Conservation (phyloP, 2,888 invertebrate species). For the Patella depressa region DNA sequence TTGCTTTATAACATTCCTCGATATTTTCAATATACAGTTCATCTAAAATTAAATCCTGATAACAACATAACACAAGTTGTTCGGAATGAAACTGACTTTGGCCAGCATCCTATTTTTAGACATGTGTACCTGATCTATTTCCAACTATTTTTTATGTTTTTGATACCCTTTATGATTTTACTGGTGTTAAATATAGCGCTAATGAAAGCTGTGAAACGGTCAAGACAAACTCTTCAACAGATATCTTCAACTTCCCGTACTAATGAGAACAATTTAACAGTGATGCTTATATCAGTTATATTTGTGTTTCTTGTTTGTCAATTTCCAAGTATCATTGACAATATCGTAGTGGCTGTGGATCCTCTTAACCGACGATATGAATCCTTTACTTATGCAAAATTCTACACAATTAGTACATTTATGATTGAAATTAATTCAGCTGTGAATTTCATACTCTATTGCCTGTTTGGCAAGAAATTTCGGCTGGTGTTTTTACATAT, state of each 20-base stretch:
- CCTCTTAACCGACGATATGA: constrained; percentile 12
- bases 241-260: constrained; percentile 40
- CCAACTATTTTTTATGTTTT: constrained; percentile 65
- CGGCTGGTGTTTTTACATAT: constrained; percentile 46
- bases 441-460: constrained; percentile 60
- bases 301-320: constrained; percentile 94
- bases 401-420: constrained; percentile 46
- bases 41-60: constrained; percentile 28
- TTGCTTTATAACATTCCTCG: constrained; percentile 87
- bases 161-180: constrained; percentile 64
- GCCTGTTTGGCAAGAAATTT: constrained; percentile 63
- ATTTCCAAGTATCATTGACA: constrained; percentile 69
- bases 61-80: constrained; percentile 41
- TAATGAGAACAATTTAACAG: constrained; percentile 93
- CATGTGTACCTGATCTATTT: constrained; percentile 67
- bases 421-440: constrained; percentile 61
- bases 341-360: constrained; percentile 61
- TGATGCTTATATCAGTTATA: constrained; percentile 96
- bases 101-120: constrained; percentile 53
- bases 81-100: constrained; percentile 53
- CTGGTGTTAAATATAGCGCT: constrained; percentile 64
- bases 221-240: constrained; percentile 51
- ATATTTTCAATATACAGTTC: constrained; percentile 71
- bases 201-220: constrained; percentile 62
- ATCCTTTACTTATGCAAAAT: constrained; percentile 21